Evolutionary conservation across 2,888 invertebrate genomes (phyloP), one percentile per base, ranked within the genome.

Genomic region (Tetanocera ferruginea): DNA sequence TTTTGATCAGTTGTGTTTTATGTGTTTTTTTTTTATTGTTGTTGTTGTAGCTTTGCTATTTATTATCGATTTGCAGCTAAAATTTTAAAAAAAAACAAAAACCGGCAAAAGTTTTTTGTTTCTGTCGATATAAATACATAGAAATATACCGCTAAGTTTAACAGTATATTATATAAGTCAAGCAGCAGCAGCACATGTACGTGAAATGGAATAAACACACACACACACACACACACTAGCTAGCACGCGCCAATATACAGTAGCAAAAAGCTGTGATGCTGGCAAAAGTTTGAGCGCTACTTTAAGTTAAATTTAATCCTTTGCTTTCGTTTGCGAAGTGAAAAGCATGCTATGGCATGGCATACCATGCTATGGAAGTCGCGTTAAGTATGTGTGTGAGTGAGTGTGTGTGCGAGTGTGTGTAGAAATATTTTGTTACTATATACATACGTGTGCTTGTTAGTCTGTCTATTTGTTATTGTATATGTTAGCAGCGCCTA

Each of bases 51-150:
- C n/a, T 23, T n/a, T 64, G 9, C n/a, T 34, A n/a, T 34, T 64
- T 64, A 64, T 28, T 64, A 64, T 64, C 34, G 64, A 64, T 64
- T 64, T 71, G 69, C 49, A 64, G 52, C 69, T 76, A 64, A 64
- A 71, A 71, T 43, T 77, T 17, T n/a, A 37, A 51, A 70, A 28
- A 8, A 23, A 49, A 52, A 17, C 49, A 75, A 69, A 71, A 62
- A 77, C 72, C 76, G 69, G 76, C 71, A 73, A 79, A 76, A 52
- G 49, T 76, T 78, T 64, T 62, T 25, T 60, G 19, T 55, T 55
- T 55, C 23, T 28, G 11, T 2, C 60, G 60, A 8, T 64, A n/a
- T 34, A 8, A 34, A n/a, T 34, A 28, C 17, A 17, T 64, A 64
- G 55, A 64, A 64, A 64, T 64, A 34, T 14, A 28, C 34, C 64